Evolutionary conservation across 2,888 invertebrate species (phyloP).

Genomic region (Lepetodrilus schrolli): DNA sequence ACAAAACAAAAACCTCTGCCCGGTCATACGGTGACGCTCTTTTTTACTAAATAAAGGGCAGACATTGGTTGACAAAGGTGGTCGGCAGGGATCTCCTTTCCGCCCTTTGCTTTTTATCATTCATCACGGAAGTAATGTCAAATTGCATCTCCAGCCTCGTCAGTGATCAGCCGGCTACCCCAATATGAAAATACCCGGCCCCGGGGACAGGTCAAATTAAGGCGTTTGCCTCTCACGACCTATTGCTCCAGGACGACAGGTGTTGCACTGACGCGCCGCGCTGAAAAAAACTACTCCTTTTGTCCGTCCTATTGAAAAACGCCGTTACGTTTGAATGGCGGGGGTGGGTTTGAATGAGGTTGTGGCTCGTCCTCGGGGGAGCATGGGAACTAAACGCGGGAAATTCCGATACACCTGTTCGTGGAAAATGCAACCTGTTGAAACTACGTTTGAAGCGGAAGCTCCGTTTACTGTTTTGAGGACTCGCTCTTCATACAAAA

Average conservation of each 20-base stretch:
- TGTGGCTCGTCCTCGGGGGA: background rate
- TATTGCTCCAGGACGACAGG: constrained; percentile 6
- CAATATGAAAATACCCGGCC: constrained; percentile 16
- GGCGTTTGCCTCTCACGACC: constrained; percentile 25
- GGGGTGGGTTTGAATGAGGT: constrained; percentile 8
- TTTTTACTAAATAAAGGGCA: constrained; percentile 3
- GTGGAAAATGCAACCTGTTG: background rate
- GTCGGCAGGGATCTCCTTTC: constrained; percentile 7
- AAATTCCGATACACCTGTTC: constrained; percentile 19
- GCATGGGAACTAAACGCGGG: constrained; percentile 12
- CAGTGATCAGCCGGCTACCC: constrained; percentile 11
- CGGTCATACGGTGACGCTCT: background rate
- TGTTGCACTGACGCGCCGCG: constrained; percentile 2
- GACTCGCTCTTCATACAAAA: background rate
- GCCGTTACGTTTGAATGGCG: constrained; percentile 26
- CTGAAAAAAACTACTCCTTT: constrained; percentile 5
- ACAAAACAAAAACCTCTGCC: background rate
- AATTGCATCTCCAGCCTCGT: background rate
- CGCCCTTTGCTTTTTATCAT: constrained; percentile 15
- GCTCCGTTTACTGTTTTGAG: background rate
- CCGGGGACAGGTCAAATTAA: constrained; percentile 15
- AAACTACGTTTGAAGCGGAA: background rate
- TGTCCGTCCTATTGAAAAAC: constrained; percentile 1
- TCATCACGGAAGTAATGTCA: background rate
- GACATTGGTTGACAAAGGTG: background rate